These are phyloP conservation scores for Diabrotica virgifera DNA, from an alignment of 1,140 invertebrate species.

Conservation along the genomic window DNA sequence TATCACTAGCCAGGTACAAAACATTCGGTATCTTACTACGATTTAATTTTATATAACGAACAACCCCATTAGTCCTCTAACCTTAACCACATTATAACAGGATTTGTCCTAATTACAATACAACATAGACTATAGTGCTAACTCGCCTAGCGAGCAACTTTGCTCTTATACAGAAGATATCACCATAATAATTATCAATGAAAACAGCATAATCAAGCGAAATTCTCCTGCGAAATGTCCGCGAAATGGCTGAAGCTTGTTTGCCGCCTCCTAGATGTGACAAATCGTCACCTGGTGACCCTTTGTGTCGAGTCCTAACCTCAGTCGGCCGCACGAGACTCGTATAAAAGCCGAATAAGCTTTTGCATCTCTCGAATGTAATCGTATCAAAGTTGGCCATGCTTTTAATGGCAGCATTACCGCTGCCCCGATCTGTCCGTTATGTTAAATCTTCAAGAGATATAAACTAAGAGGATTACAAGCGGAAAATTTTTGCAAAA, in stretches of 20 bases:
- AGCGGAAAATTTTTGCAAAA: too few species aligned
- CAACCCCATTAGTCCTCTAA: background rate
- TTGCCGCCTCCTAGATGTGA: constrained; percentile 45
- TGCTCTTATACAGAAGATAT: constrained; percentile 9
- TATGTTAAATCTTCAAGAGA: too few species aligned
- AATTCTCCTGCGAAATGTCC: constrained; percentile 33
- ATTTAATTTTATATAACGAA: background rate
- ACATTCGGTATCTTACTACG: too few species aligned
- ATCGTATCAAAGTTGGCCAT: constrained; percentile 34
- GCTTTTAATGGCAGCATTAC: constrained; percentile 23
- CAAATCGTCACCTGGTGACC: constrained; percentile 47
- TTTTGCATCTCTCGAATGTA: constrained; percentile 35
- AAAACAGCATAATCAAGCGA: constrained; percentile 23
- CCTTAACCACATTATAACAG: background rate
- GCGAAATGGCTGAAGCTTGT: constrained; percentile 45
- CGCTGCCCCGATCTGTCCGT: constrained; percentile 9
- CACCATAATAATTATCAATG: constrained; percentile 30
- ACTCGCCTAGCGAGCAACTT: background rate
- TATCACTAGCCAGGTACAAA: too few species aligned
- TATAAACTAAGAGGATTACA: too few species aligned
- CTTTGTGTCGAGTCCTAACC: constrained; percentile 36
- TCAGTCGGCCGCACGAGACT: constrained; percentile 35
- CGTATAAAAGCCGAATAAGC: constrained; percentile 34
- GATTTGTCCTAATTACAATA: background rate
- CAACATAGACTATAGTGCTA: background rate